A percentile compares a stretch with the other conserved stretches of the same genome.
These are phyloP conservation scores for Sclerurus mexicanus DNA, from an alignment of 2,113 vertebrate species.

Conservation along the genomic window DNA sequence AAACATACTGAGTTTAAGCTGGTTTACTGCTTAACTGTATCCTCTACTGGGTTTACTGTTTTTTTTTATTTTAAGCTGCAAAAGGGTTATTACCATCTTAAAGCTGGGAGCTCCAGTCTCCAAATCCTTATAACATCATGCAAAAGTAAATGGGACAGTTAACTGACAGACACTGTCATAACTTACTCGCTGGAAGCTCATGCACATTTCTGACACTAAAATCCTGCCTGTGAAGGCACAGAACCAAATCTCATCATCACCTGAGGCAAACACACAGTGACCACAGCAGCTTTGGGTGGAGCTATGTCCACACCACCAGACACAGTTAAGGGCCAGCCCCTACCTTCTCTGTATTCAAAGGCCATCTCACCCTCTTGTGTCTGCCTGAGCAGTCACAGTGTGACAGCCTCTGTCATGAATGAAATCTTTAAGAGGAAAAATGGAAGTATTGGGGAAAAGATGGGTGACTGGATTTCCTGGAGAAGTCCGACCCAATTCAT, in stretches of 20 bases:
- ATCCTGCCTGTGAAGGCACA: not conserved
- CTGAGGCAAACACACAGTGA: not conserved
- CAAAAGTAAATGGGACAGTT: constrained; percentile 51
- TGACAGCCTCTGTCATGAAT: not conserved
- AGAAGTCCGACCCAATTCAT: not conserved
- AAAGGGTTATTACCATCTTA: constrained; percentile 48
- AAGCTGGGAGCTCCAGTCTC: constrained; percentile 7
- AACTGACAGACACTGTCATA: constrained; percentile 24
- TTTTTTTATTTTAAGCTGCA: constrained; percentile 60
- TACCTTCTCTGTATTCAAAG: not conserved
- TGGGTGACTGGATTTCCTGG: not conserved
- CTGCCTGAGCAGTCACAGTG: not conserved
- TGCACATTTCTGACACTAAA: not conserved
- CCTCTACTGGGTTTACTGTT: constrained; percentile 48
- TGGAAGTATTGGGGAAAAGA: not conserved
- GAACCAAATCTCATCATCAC: not conserved
- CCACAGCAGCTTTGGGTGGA: not conserved
- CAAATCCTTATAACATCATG: constrained; percentile 31
- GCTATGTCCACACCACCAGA: not conserved
- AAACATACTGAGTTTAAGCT: constrained; percentile 51
- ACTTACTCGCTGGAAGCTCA: not conserved
- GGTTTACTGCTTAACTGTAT: constrained; percentile 61
- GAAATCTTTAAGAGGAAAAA: not conserved
- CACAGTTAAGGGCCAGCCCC: not conserved
- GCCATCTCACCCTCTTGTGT: not conserved